phyloP scores from a whole-genome alignment of 2,888 invertebrate species.

The Lottia scabra region DNA sequence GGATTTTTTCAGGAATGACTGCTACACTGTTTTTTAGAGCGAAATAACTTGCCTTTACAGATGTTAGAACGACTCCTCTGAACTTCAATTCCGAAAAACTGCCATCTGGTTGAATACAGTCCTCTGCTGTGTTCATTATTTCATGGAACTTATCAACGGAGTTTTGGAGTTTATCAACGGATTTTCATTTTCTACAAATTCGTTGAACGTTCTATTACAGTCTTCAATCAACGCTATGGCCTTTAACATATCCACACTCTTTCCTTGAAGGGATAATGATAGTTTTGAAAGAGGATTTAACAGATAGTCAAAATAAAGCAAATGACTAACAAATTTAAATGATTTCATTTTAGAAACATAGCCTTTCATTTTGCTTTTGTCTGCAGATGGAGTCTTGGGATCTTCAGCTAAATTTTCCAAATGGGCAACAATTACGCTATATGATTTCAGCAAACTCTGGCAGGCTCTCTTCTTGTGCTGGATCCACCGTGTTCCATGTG shows the following conservation, averaged over 20 bases:
- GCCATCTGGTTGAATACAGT: too few relatives aligned
- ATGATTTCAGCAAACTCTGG: background rate
- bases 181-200: background rate
- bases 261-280: background rate
- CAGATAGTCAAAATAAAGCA: background rate
- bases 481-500: constrained; percentile 3
- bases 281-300: background rate
- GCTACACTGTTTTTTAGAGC: too few relatives aligned
- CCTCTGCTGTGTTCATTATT: too few relatives aligned
- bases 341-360: background rate
- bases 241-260: background rate
- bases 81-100: too few relatives aligned
- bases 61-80: too few relatives aligned
- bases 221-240: background rate
- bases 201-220: background rate
- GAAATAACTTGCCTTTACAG: too few relatives aligned
- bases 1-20: background rate
- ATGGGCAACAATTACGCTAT: background rate
- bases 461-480: constrained; percentile 8
- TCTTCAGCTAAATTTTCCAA: constrained; percentile 1
- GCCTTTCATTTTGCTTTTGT: background rate
- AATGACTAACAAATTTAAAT: background rate
- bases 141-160: too few relatives aligned
- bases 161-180: too few relatives aligned
- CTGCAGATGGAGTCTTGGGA: background rate